Evolutionary conservation across 2,113 vertebrate genomes (phyloP).

Genomic region (Pantherophis guttatus): DNA sequence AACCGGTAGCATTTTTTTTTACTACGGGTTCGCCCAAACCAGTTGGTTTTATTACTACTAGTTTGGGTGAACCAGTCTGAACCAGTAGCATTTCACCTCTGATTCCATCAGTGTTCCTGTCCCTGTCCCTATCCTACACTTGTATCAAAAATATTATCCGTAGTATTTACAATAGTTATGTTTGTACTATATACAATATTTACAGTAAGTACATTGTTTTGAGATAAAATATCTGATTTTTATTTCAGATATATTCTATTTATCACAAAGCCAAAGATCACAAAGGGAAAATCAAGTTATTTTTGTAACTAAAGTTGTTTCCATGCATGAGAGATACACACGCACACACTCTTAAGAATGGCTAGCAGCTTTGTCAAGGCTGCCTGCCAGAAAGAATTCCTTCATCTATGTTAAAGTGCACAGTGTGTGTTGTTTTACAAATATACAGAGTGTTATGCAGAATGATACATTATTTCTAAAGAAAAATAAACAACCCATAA

Average conservation of each 20-base stretch:
- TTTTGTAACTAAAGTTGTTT: not conserved
- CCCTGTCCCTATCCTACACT: not conserved
- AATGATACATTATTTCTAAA: not conserved
- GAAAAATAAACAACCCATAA: slow-evolving; percentile 12
- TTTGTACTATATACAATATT: not conserved
- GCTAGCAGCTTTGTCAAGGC: not conserved
- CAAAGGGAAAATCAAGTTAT: not conserved
- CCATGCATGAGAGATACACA: not conserved
- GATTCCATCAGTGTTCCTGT: too few species aligned
- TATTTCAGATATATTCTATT: not conserved
- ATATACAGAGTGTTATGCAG: not conserved
- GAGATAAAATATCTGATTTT: not conserved
- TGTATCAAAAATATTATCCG: not conserved
- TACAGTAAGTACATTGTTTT: not conserved
- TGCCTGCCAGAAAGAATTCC: not conserved
- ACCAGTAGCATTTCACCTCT: too few species aligned
- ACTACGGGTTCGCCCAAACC: too few species aligned
- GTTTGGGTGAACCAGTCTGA: too few species aligned
- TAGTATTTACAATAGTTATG: not conserved
- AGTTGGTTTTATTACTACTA: too few species aligned
- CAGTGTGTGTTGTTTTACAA: not conserved
- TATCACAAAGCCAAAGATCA: not conserved
- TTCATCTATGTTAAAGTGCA: not conserved
- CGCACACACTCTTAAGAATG: not conserved
- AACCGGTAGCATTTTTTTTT: too few species aligned